These are phyloP conservation scores for Listrodromus nycthemerus DNA, from an alignment of 2,888 invertebrate species.

Conservation along the genomic window DNA sequence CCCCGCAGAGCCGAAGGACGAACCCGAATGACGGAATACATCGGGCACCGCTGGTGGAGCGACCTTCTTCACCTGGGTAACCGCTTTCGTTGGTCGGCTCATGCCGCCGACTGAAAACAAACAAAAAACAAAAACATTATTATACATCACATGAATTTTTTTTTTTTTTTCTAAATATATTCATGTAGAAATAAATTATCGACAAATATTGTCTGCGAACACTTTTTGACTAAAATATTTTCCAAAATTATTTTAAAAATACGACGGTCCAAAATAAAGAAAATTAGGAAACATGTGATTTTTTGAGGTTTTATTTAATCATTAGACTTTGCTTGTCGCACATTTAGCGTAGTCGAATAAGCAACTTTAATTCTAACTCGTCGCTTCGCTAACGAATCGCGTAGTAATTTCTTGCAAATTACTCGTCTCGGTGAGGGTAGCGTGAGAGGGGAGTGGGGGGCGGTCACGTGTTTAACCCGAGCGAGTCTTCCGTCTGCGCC, in stretches of 20 bases:
- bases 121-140: conserved; percentile 72
- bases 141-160: conserved; percentile 1
- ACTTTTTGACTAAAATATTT: no score
- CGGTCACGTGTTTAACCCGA: background rate
- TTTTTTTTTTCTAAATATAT: no score
- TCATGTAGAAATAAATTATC: no score
- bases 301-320: no score
- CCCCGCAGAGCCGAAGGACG: conserved; percentile 92
- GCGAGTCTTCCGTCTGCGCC: background rate
- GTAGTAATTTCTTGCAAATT: background rate
- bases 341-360: no score
- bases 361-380: no score
- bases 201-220: no score
- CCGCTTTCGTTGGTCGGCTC: conserved; percentile 93
- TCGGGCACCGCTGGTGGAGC: conserved; percentile 95
- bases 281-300: no score
- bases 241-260: no score
- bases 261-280: no score
- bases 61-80: conserved; percentile 95
- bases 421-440: background rate
- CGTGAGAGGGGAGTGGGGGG: background rate
- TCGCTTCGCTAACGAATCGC: background rate
- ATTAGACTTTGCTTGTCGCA: no score
- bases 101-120: conserved; percentile 93
- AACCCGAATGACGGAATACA: conserved; percentile 92